Conservation (phyloP, 1,140 invertebrate species). For the Caenorhabditis latens region DNA sequence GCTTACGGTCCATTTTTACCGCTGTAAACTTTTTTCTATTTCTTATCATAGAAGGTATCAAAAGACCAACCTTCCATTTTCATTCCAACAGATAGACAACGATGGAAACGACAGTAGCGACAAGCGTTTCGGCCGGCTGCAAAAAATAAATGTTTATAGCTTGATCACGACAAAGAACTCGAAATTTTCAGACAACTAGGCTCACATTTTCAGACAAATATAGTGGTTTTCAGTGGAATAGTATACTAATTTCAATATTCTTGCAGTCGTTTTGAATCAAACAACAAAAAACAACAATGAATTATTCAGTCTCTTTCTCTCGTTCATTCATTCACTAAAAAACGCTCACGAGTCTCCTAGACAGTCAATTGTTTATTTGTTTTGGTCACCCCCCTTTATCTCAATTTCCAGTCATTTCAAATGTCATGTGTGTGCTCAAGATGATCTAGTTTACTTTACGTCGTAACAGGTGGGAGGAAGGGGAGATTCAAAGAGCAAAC, state of each 20-base stretch:
- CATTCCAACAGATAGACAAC: constrained; percentile 88
- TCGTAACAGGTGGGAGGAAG: not conserved
- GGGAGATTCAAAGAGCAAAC: not conserved
- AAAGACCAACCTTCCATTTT: constrained; percentile 69
- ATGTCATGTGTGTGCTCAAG: constrained; percentile 64
- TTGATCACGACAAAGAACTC: too few species aligned
- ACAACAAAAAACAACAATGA: too few species aligned
- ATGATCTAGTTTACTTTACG: constrained; percentile 38
- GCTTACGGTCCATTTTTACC: constrained; percentile 58
- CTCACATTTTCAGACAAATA: too few species aligned
- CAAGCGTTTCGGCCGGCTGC: constrained; percentile 89
- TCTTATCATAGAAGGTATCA: not conserved
- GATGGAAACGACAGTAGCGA: constrained; percentile 92
- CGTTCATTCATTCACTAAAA: not conserved
- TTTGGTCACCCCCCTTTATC: constrained; percentile 47
- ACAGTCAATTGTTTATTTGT: constrained; percentile 29
- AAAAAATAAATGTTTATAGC: not conserved
- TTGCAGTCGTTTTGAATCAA: too few species aligned
- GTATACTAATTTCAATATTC: too few species aligned
- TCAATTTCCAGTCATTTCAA: constrained; percentile 63
- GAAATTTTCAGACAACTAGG: too few species aligned
- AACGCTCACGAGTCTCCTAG: too few species aligned
- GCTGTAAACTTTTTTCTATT: constrained; percentile 44
- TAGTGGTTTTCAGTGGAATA: too few species aligned
- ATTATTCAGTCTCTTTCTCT: too few species aligned